phyloP scores from a whole-genome alignment of 2,797 vertebrate species.

The Hylomyscus alleni region DNA sequence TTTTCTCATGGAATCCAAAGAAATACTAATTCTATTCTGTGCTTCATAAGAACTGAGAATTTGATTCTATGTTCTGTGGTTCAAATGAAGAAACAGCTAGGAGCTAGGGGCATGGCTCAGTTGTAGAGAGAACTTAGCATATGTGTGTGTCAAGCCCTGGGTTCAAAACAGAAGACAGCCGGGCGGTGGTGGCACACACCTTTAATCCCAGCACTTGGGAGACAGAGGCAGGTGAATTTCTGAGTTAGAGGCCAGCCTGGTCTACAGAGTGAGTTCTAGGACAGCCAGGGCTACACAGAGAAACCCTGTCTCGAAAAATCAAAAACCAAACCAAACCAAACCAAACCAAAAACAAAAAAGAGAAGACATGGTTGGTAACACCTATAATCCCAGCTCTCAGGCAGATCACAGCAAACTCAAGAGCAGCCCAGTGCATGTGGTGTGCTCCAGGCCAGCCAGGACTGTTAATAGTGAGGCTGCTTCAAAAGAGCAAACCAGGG shows the following conservation, averaged over 20 bases:
- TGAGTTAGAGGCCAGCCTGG: too few relatives aligned
- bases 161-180: background rate
- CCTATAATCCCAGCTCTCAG: background rate
- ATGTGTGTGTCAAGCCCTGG: background rate
- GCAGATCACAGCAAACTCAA: background rate
- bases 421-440: background rate
- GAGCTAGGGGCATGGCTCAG: too few relatives aligned
- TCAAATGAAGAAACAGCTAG: background rate
- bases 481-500: background rate
- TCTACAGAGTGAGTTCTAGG: too few relatives aligned
- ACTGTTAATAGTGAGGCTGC: background rate
- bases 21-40: background rate
- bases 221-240: too few relatives aligned
- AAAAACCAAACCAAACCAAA: too few relatives aligned
- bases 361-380: background rate
- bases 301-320: too few relatives aligned
- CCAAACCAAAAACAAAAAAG: background rate
- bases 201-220: too few relatives aligned
- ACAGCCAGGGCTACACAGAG: too few relatives aligned
- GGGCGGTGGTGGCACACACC: too few relatives aligned
- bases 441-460: background rate
- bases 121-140: background rate
- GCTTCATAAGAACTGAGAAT: background rate
- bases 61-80: background rate
- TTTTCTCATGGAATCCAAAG: background rate